Conservation (phyloP, 2,113 vertebrate genomes). For the Taxidea taxus region DNA sequence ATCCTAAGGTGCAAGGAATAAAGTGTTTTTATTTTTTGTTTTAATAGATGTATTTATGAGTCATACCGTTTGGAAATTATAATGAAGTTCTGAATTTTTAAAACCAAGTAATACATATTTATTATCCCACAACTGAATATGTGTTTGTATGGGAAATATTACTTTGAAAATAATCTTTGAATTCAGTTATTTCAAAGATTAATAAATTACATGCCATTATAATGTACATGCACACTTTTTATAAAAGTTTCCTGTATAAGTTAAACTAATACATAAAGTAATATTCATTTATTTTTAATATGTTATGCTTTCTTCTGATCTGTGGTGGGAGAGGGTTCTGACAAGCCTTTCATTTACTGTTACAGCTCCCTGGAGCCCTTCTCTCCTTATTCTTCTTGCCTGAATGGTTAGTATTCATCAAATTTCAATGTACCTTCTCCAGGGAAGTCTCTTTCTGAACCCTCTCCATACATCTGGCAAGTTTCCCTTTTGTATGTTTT, state of each 20-base stretch:
- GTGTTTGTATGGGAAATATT: background rate
- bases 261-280: background rate
- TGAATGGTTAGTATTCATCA: background rate
- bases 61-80: background rate
- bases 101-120: background rate
- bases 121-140: background rate
- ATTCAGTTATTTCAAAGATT: background rate
- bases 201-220: background rate
- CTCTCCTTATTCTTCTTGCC: background rate
- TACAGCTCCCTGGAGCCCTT: background rate
- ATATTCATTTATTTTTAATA: background rate
- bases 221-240: background rate
- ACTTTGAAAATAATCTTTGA: background rate
- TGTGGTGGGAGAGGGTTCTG: background rate
- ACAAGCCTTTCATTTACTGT: background rate
- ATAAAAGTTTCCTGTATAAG: background rate
- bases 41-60: background rate
- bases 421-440: background rate
- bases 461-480: background rate
- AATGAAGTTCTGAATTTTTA: slow-evolving; percentile 11
- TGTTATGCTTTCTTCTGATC: background rate
- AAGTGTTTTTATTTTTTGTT: background rate
- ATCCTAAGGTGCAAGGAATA: background rate
- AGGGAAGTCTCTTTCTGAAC: background rate
- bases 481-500: background rate